phyloP scores from a whole-genome alignment of 2,797 vertebrate genomes.

The Rallus crepitans region DNA sequence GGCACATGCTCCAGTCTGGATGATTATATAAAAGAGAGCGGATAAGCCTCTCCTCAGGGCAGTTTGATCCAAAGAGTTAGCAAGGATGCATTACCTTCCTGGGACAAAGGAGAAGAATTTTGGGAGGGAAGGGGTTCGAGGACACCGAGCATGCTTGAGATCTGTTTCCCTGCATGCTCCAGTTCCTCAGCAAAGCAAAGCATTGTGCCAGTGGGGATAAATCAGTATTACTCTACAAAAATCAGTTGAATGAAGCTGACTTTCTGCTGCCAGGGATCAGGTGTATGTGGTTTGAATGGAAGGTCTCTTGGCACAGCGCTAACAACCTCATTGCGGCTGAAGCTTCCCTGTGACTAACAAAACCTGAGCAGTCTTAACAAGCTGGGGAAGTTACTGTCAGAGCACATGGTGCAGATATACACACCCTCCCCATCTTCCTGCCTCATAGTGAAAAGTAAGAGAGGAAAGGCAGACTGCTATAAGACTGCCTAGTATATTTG shows the following conservation, averaged over 20 bases:
- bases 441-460: not conserved
- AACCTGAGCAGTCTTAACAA: not conserved
- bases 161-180: not conserved
- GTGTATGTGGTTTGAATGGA: not conserved
- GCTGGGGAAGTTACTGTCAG: not conserved
- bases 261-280: not conserved
- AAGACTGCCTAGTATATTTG: not conserved
- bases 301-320: not conserved
- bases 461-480: not conserved
- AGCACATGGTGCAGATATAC: not conserved
- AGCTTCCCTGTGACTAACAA: not conserved
- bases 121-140: not conserved
- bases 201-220: not conserved
- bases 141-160: not conserved
- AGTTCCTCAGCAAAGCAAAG: not conserved
- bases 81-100: not conserved
- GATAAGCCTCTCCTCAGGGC: not conserved
- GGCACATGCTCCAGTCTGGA: not conserved
- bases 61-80: not conserved
- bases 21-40: not conserved
- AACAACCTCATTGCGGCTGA: accelerated
- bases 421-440: not conserved
- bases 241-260: not conserved
- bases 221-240: not conserved
- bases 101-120: not conserved